These are phyloP conservation scores for Octonoba sinensis DNA, from an alignment of 2,888 invertebrate genomes.

Conservation along the genomic window DNA sequence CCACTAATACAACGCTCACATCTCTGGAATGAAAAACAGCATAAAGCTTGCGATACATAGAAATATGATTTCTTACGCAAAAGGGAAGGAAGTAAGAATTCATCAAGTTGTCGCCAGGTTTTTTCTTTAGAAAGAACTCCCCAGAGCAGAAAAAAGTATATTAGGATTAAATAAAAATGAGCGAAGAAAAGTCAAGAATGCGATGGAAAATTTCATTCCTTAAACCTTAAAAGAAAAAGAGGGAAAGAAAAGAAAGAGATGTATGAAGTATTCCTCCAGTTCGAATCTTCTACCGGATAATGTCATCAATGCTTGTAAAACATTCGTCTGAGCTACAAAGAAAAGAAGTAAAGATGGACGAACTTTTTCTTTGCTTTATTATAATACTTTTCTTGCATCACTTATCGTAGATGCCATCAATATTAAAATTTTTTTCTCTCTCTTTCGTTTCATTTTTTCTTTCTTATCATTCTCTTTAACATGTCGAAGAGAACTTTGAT, in stretches of 20 bases:
- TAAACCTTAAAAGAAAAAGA: conserved; percentile 3
- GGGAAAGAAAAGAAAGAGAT: conserved; percentile 26
- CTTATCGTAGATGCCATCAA: conserved; percentile 55
- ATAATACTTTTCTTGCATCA: conserved; percentile 55
- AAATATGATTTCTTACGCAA: too few relatives aligned
- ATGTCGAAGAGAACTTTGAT: conserved; percentile 50
- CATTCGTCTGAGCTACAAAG: conserved; percentile 44
- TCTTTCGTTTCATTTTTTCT: not conserved
- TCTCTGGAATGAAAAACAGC: too few relatives aligned
- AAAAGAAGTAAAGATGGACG: not conserved
- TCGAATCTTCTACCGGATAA: conserved; percentile 37
- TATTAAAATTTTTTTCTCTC: conserved; percentile 49
- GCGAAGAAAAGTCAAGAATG: conserved; percentile 17
- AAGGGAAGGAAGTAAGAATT: too few relatives aligned
- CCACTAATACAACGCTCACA: too few relatives aligned
- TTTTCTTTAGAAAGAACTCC: too few relatives aligned
- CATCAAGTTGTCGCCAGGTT: too few relatives aligned
- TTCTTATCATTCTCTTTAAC: conserved; percentile 17
- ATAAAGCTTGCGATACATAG: too few relatives aligned
- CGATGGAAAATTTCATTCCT: conserved; percentile 31
- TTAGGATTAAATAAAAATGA: conserved; percentile 25
- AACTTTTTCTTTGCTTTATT: conserved; percentile 33
- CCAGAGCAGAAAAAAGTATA: conserved; percentile 18
- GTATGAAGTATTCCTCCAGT: conserved; percentile 38
- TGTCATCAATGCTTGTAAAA: conserved; percentile 55